Base-by-base conservation (phyloP, 1,140 invertebrate species). In the Sitobion miscanthi region DNA sequence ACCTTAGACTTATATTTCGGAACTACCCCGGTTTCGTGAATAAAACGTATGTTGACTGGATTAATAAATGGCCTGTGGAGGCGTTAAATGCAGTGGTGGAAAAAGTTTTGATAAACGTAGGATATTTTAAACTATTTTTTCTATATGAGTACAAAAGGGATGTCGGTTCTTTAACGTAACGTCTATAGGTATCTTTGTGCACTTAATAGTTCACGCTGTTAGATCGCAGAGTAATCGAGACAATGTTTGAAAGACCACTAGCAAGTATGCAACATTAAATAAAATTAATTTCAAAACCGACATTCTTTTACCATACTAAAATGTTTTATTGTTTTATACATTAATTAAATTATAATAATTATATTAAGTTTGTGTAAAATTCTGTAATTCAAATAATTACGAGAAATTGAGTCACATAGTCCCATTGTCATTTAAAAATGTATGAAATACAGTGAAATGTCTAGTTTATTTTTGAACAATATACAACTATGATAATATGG, bases 21-120 rank as follows among this genome's bases (percentile, higher is more conserved):
- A 98, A 97, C 95, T 99, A 99, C 95, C 98, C 98, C 0, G 98
- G 98, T 0, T 95, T 99, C 1, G 97, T 99, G 42, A 99, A 98
- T 94, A 98, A 98, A 94, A 98, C 98, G 4, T 98, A 98, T 30
- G 98, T 99, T 91, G 98, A 99, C 95, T 99, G 98, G 98, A 97
- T 99, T 94, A 97, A 98, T 94, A 96, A 98, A 0, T 99, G 98
- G 98, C 98, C 98, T 1, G 96, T 97, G 93, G 98, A 99, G 95
- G 98, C 98, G 4, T 95, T 99, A n/a, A 96, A 97, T 83, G 97
- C 98, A 1, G 98, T 99, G 14, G 98, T 98, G 17, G 97, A 93
- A 82, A 93, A 69, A 82, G 45, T 93, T n/a, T 25, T 93, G 9
- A 45, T 83, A 7, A 42, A 90, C n/a, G 93, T 93, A 90, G 7